Conservation (phyloP, 2,797 vertebrate species). For the Trachurus trachurus region DNA sequence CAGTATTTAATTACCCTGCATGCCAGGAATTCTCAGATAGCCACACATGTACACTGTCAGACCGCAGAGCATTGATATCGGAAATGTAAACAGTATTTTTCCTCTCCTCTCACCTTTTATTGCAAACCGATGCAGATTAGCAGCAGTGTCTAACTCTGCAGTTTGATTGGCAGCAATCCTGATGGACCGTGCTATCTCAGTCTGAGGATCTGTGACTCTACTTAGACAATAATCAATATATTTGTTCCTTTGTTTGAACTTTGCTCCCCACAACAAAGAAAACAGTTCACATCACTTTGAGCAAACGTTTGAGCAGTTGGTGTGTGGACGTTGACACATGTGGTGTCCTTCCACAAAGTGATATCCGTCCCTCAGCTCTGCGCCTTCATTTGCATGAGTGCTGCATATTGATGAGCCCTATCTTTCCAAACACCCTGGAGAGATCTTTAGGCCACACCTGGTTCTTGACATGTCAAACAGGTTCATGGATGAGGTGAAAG, state of each 20-base stretch:
- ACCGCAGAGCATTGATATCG: background rate
- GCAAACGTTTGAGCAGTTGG: constrained; percentile 36
- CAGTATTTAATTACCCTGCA: constrained; percentile 50
- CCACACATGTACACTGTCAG: background rate
- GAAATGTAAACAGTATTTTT: background rate
- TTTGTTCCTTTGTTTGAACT: constrained; percentile 43
- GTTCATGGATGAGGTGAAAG: background rate
- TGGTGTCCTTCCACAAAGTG: background rate
- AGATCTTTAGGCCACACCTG: background rate
- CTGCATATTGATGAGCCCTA: background rate
- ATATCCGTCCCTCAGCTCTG: background rate
- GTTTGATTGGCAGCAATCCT: background rate
- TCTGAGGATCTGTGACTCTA: constrained; percentile 11
- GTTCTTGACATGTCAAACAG: background rate
- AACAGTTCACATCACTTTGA: constrained; percentile 1
- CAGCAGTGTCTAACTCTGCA: background rate
- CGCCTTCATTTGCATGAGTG: background rate
- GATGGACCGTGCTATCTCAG: constrained; percentile 6
- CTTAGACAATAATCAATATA: constrained; percentile 32
- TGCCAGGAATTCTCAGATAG: constrained; percentile 35
- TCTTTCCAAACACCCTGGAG: background rate
- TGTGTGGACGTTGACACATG: constrained; percentile 7
- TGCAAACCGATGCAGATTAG: background rate
- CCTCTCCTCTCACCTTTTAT: background rate
- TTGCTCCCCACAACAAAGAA: constrained; percentile 40